These are phyloP conservation scores for Pampus argenteus DNA, from an alignment of 2,797 vertebrate species.

Conservation along the genomic window DNA sequence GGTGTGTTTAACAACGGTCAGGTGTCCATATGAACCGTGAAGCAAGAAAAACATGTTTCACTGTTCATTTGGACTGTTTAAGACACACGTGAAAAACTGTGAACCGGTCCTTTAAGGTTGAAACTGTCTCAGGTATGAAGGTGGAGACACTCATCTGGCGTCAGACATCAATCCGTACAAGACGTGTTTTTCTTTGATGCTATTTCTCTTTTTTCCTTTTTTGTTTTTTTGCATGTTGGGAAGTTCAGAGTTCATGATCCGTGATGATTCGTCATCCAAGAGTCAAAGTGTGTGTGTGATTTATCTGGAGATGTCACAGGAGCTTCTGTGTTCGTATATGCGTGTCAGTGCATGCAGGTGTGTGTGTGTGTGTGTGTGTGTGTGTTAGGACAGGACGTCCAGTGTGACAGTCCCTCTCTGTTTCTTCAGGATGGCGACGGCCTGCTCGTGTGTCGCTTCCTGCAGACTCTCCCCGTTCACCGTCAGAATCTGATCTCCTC, in stretches of 20 bases:
- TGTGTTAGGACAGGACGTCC: conserved; percentile 88
- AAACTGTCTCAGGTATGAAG: conserved; percentile 12
- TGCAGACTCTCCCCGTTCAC: conserved; percentile 93
- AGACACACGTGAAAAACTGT: background rate
- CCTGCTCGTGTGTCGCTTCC: conserved; percentile 92
- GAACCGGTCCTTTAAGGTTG: background rate
- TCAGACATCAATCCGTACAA: background rate
- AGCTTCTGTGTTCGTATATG: conserved; percentile 17
- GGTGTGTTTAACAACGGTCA: background rate
- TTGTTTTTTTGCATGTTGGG: conserved; percentile 60
- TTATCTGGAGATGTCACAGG: background rate
- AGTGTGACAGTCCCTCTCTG: conserved; percentile 90
- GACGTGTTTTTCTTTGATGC: background rate
- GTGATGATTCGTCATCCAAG: conserved; percentile 3
- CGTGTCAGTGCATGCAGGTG: conserved; percentile 3
- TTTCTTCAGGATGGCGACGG: conserved; percentile 91
- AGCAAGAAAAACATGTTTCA: no score
- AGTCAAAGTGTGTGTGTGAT: conserved; percentile 26
- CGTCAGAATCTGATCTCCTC: conserved; percentile 92
- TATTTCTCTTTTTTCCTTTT: background rate
- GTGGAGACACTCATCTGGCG: background rate
- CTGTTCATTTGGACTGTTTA: background rate
- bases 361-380: conserved; percentile 8
- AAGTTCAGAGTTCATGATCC: conserved; percentile 37
- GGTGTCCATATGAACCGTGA: no score